Evolutionary conservation across 2,797 vertebrate species (phyloP).

Genomic region (Cirrhinus molitorella): DNA sequence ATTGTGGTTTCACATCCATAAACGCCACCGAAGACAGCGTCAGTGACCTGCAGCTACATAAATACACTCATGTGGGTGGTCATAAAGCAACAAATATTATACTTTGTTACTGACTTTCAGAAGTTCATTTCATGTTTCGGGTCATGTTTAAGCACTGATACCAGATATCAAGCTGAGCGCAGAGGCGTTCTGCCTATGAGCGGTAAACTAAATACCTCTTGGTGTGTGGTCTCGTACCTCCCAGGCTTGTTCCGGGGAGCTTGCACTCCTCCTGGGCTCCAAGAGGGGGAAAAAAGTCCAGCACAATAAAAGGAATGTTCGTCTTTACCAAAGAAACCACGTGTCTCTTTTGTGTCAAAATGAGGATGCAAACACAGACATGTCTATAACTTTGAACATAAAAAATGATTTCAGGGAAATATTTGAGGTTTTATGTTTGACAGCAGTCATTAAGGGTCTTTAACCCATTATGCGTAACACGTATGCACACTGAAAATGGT

Average conservation of each 20-base stretch:
- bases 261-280: conserved; percentile 72
- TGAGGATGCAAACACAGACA: conserved; percentile 73
- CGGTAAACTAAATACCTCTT: conserved; percentile 67
- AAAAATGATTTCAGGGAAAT: neutral
- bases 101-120: conserved; percentile 67
- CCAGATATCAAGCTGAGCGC: conserved; percentile 55
- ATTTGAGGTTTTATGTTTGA: conserved; percentile 11
- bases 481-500: neutral
- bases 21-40: conserved; percentile 14
- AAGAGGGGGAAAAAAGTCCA: conserved; percentile 62
- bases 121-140: conserved; percentile 72
- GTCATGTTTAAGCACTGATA: conserved; percentile 62
- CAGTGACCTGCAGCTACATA: conserved; percentile 40
- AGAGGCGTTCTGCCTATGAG: conserved; percentile 55
- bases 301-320: conserved; percentile 78
- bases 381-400: conserved; percentile 58
- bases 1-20: conserved; percentile 14
- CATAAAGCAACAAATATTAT: conserved; percentile 75
- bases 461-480: neutral
- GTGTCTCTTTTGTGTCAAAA: conserved; percentile 74
- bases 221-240: conserved; percentile 84
- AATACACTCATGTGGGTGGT: conserved; percentile 74
- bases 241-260: conserved; percentile 78
- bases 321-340: conserved; percentile 68
- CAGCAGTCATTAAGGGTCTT: neutral